A percentile compares a stretch with the other conserved stretches of the same genome.
These are phyloP conservation scores for Nebria ingens DNA, from an alignment of 1,140 invertebrate species.

Conservation along the genomic window DNA sequence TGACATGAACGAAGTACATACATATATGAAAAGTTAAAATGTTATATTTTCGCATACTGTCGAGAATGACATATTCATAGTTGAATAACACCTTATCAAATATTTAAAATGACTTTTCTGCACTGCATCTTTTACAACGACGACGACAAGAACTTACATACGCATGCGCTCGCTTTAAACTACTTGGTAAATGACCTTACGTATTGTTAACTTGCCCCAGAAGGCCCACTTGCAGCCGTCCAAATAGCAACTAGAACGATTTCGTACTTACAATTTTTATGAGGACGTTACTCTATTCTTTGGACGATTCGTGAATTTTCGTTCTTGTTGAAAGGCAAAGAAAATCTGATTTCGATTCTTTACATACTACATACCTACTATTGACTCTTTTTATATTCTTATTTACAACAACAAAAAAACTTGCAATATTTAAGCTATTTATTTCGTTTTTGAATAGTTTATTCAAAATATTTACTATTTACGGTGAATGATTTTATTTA, in stretches of 20 bases:
- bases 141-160: not conserved
- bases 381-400: not conserved
- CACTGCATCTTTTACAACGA: not conserved
- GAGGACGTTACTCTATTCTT: not conserved
- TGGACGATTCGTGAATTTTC: not conserved
- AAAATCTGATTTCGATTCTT: not conserved
- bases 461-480: no score
- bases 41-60: not conserved
- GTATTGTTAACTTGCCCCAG: not conserved
- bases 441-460: no score
- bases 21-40: no score
- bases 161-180: not conserved
- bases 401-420: not conserved
- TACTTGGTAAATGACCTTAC: not conserved
- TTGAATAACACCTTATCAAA: not conserved
- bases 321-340: not conserved
- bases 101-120: not conserved
- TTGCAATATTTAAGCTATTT: no score
- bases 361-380: no score
- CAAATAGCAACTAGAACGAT: no score
- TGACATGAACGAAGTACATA: no score
- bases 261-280: conserved; percentile 2
- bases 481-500: no score
- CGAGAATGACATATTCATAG: not conserved
- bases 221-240: not conserved